Conservation (phyloP, 2,888 invertebrate species). For the Alloplasta piceator region DNA sequence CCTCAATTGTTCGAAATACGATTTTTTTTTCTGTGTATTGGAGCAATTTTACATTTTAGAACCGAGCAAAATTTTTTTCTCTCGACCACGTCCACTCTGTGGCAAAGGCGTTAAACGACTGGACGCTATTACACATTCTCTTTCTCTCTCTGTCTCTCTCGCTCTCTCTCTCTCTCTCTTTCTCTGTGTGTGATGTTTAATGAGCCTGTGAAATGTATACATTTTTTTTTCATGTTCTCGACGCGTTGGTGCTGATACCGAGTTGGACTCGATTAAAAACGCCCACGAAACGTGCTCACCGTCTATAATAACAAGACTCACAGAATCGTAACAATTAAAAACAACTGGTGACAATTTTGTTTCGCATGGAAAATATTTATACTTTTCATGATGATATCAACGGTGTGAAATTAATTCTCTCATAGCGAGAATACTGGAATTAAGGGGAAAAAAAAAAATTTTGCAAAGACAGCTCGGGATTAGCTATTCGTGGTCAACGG, state of each 20-base stretch:
- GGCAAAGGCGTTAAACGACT: neutral
- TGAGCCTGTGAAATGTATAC: constrained; percentile 41
- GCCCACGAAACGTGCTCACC: constrained; percentile 31
- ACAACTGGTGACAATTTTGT: constrained; percentile 1
- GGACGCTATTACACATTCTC: neutral
- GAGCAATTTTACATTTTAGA: no score
- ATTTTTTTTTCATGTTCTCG: constrained; percentile 24
- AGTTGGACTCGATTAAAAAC: constrained; percentile 54
- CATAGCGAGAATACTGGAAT: no score
- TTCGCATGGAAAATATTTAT: neutral
- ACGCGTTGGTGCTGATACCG: constrained; percentile 19
- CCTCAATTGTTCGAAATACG: neutral
- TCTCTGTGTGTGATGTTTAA: constrained; percentile 24
- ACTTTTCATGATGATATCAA: no score
- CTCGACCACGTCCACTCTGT: neutral
- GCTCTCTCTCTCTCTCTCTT: neutral
- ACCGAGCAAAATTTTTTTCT: neutral
- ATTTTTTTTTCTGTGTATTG: neutral
- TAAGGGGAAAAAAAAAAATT: no score
- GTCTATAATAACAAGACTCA: neutral
- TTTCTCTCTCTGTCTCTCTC: no score
- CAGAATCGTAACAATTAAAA: constrained; percentile 42
- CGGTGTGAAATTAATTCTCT: no score
- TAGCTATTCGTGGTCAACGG: no score
- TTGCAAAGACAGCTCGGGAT: no score